Evolutionary conservation across 1,140 invertebrate genomes (phyloP).

Genomic region (Drosophila lacertosa): DNA sequence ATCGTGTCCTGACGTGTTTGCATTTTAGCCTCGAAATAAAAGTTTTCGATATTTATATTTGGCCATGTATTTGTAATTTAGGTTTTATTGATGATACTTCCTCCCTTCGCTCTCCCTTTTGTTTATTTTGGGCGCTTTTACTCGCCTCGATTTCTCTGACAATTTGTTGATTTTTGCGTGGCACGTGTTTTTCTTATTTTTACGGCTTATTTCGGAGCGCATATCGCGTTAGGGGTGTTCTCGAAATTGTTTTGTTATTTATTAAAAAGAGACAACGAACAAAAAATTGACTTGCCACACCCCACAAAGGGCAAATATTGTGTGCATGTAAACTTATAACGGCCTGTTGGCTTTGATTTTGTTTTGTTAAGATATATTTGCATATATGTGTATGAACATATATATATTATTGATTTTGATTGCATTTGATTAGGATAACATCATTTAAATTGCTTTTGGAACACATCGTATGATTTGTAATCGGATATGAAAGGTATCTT

Average conservation of each 20-base stretch:
- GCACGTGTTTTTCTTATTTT: conserved; percentile 29
- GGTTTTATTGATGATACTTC: conserved; percentile 61
- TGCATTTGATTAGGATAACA: conserved; percentile 22
- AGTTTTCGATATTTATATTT: conserved; percentile 58
- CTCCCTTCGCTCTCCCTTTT: not conserved
- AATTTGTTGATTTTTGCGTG: conserved; percentile 39
- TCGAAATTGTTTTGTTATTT: conserved; percentile 47
- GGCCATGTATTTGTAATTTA: conserved; percentile 68
- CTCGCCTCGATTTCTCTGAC: conserved; percentile 12
- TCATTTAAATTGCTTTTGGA: conserved; percentile 6
- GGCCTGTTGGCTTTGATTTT: conserved; percentile 7
- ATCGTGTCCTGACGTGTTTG: conserved; percentile 51
- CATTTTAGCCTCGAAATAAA: conserved; percentile 52
- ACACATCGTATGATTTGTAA: not conserved
- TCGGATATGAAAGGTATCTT: not conserved
- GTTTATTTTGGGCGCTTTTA: not conserved
- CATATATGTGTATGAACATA: conserved; percentile 12
- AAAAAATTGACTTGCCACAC: conserved; percentile 5
- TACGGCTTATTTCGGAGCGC: conserved; percentile 33
- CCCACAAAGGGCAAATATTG: conserved; percentile 18
- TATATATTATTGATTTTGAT: conserved; percentile 15
- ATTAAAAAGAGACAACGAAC: not conserved
- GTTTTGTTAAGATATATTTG: conserved; percentile 3
- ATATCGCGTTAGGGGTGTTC: not conserved
- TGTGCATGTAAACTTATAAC: not conserved